A percentile compares a stretch with the other conserved stretches of the same genome.
Conservation (phyloP, 2,888 invertebrate genomes). For the Alloscopus bannaensis region DNA sequence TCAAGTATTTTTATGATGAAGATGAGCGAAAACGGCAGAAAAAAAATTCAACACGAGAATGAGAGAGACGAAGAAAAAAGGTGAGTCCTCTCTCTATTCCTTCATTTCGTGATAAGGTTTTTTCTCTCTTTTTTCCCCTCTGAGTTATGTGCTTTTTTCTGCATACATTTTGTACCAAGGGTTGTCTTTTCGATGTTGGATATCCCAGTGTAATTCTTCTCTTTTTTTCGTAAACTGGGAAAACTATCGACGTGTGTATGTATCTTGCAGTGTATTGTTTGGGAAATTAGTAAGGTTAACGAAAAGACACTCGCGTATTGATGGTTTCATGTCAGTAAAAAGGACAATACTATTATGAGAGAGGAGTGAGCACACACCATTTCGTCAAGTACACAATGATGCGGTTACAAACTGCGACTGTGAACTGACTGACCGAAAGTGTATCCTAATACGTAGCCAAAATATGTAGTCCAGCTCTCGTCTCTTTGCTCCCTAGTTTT, state of each 20-base stretch:
- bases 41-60: background rate
- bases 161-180: background rate
- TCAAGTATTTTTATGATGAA: slow-evolving; percentile 19
- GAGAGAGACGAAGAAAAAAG: too few relatives aligned
- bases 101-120: background rate
- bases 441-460: slow-evolving; percentile 23
- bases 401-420: slow-evolving; percentile 41
- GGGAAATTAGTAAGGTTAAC: slow-evolving; percentile 20
- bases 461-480: too few relatives aligned
- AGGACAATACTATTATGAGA: slow-evolving; percentile 20
- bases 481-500: slow-evolving; percentile 13
- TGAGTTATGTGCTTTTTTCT: background rate
- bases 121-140: slow-evolving; percentile 2
- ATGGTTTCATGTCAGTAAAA: slow-evolving; percentile 42
- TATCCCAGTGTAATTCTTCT: background rate
- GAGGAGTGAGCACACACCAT: background rate
- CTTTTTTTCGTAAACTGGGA: background rate
- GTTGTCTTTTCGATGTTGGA: background rate
- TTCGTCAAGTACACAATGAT: slow-evolving; percentile 22
- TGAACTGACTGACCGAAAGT: slow-evolving; percentile 47
- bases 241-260: slow-evolving; percentile 11
- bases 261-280: slow-evolving; percentile 43
- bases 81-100: slow-evolving; percentile 19
- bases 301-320: too few relatives aligned
- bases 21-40: slow-evolving; percentile 18